A percentile compares a stretch with the other conserved stretches of the same genome.
Evolutionary conservation across 2,797 vertebrate genomes (phyloP).

Genomic region (Notolabrus celidotus): DNA sequence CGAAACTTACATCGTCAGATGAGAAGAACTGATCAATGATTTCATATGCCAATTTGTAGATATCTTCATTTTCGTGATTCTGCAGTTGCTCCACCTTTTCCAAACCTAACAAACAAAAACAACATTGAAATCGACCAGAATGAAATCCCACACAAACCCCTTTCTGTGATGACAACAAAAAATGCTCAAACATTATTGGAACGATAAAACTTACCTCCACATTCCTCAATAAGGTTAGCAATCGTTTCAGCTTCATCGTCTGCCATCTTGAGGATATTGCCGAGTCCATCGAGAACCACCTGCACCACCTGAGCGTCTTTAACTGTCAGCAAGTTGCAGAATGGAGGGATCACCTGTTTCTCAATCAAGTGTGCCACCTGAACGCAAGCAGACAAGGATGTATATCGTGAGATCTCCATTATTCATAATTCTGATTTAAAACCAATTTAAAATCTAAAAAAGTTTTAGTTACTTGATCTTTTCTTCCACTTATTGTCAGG

Average conservation of each 20-base stretch:
- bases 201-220: slow-evolving; percentile 88
- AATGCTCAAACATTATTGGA: neutral
- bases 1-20: slow-evolving; percentile 89
- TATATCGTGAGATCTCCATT: no score
- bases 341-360: slow-evolving; percentile 98
- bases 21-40: slow-evolving; percentile 99
- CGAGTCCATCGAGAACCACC: slow-evolving; percentile 97
- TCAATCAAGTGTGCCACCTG: slow-evolving; percentile 98
- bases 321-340: slow-evolving; percentile 98
- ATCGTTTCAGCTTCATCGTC: slow-evolving; percentile 98
- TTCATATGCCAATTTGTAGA: slow-evolving; percentile 99
- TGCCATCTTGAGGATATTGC: slow-evolving; percentile 99
- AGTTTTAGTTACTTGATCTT: slow-evolving; percentile 91
- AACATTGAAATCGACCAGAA: neutral
- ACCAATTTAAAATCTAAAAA: neutral
- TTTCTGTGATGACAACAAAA: neutral
- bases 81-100: slow-evolving; percentile 99
- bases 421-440: neutral
- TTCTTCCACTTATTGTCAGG: slow-evolving; percentile 98
- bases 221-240: slow-evolving; percentile 98
- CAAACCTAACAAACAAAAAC: slow-evolving; percentile 85
- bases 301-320: slow-evolving; percentile 99
- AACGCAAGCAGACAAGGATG: neutral
- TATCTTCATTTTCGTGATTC: slow-evolving; percentile 99
- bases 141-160: neutral